Evolutionary conservation across 2,888 invertebrate species (phyloP).

Genomic region (Meganola albula): DNA sequence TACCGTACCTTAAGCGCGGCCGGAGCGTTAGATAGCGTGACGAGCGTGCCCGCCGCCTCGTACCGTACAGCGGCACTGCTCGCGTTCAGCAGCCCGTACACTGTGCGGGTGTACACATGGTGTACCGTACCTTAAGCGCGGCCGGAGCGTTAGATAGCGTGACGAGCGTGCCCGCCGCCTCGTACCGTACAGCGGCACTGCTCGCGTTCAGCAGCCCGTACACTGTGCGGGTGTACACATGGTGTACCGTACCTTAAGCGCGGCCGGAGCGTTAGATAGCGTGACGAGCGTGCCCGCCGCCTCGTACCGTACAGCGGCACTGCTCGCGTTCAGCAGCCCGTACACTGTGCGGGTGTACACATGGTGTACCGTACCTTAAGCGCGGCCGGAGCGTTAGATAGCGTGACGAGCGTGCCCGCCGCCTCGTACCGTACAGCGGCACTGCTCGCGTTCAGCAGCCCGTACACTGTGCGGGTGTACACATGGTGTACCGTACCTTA

Average conservation of each 20-base stretch:
- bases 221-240: conserved; percentile 85
- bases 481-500: conserved; percentile 72
- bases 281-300: conserved; percentile 99
- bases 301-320: conserved; percentile 98
- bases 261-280: conserved; percentile 97
- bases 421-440: conserved; percentile 99
- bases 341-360: conserved; percentile 89
- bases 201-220: conserved; percentile 97
- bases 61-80: conserved; percentile 97
- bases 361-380: conserved; percentile 84
- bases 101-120: conserved; percentile 83
- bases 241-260: conserved; percentile 87
- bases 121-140: conserved; percentile 87
- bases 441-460: conserved; percentile 94
- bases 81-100: conserved; percentile 97
- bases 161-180: conserved; percentile 98
- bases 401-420: conserved; percentile 97
- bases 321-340: conserved; percentile 95
- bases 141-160: conserved; percentile 98
- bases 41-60: conserved; percentile 98
- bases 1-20: conserved; percentile 90
- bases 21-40: conserved; percentile 97
- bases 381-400: conserved; percentile 98
- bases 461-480: conserved; percentile 90
- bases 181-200: conserved; percentile 98